Evolutionary conservation across 2,797 vertebrate species (phyloP).

Genomic region (Protonibea diacanthus): DNA sequence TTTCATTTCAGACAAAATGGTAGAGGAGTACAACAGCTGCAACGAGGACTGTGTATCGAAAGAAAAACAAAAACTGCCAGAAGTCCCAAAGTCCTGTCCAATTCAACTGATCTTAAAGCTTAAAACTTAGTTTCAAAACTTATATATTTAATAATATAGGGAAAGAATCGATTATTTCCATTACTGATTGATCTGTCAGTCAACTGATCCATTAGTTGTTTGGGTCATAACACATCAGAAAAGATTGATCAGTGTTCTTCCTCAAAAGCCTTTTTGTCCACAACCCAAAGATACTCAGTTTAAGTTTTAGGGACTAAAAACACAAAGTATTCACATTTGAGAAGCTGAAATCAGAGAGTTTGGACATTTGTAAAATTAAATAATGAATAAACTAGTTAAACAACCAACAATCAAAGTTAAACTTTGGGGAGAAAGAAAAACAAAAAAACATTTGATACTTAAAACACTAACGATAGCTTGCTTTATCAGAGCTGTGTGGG

Average conservation of each 20-base stretch:
- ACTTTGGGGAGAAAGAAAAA: too few species aligned
- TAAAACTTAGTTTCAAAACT: neutral
- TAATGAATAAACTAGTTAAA: neutral
- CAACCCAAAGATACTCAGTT: too few species aligned
- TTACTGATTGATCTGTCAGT: too few species aligned
- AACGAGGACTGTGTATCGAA: neutral
- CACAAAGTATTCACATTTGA: too few species aligned
- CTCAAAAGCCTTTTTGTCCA: too few species aligned
- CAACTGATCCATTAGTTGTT: too few species aligned
- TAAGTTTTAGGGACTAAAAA: too few species aligned
- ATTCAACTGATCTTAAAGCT: neutral
- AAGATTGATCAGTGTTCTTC: too few species aligned
- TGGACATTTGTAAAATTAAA: too few species aligned
- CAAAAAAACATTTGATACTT: neutral
- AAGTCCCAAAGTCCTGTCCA: neutral
- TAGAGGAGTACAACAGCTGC: slow-evolving; percentile 18
- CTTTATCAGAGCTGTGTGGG: neutral
- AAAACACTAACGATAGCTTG: neutral
- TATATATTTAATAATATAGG: neutral
- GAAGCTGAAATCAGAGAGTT: too few species aligned
- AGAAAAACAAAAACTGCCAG: neutral
- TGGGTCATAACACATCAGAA: too few species aligned
- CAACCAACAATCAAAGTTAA: neutral
- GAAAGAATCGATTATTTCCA: neutral
- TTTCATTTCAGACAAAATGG: slow-evolving; percentile 15